Conservation (phyloP, 1,140 invertebrate species). For the Ridgeia piscesae region DNA sequence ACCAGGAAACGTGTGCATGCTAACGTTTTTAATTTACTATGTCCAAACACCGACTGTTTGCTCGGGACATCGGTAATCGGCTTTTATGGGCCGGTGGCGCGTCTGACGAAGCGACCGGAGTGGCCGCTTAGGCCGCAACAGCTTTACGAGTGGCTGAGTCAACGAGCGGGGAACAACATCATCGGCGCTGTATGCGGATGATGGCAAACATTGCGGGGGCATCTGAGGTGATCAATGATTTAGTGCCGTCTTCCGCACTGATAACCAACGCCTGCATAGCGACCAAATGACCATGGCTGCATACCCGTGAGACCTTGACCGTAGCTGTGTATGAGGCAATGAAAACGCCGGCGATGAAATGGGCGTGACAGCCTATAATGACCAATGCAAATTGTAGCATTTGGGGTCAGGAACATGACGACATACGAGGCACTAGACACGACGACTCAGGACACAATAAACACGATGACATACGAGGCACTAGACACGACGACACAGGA, state of each 20-base stretch:
- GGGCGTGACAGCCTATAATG: too few species aligned
- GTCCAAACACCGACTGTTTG: neutral
- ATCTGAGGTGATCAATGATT: neutral
- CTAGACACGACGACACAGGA: too few species aligned
- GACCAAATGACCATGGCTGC: too few species aligned
- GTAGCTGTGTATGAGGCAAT: too few species aligned
- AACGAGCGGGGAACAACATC: neutral
- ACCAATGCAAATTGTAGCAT: too few species aligned
- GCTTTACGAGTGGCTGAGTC: neutral
- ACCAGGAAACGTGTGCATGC: neutral
- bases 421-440: too few species aligned
- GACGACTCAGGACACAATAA: too few species aligned
- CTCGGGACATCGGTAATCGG: neutral
- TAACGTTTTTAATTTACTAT: neutral
- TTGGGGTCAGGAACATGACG: too few species aligned
- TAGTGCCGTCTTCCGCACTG: neutral
- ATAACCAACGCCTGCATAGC: neutral
- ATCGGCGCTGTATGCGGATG: neutral
- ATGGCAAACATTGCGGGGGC: neutral
- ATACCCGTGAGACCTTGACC: too few species aligned
- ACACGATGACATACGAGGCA: too few species aligned
- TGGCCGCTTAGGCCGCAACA: neutral
- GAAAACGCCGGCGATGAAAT: too few species aligned
- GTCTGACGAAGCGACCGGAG: too few species aligned
- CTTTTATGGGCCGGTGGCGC: neutral